Base-by-base conservation (phyloP, 92 coral and sea anemone genomes). In the Nematostella vectensis region DNA sequence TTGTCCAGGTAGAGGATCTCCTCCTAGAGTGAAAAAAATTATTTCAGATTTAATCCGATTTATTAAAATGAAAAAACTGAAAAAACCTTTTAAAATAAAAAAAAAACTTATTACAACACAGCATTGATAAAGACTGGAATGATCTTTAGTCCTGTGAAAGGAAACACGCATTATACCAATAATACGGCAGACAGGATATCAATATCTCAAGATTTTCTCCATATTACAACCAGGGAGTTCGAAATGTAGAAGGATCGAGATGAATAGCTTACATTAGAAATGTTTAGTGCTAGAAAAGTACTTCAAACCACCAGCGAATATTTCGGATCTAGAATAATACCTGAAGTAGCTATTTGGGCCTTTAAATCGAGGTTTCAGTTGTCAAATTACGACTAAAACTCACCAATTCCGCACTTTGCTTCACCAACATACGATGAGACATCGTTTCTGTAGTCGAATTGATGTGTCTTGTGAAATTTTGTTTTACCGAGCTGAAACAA, bases 381-480 rank as follows among this genome's bases (percentile, higher is more conserved):
- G 40, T 33, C 40, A 33, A 15, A 6, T 6, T 6, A 33, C 6
- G 8, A 6, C 15, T 6, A 40, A 3, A 22, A 25, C 88, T 71
- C 54, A 91, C 98, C 98, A 31, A 91, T 84, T 67, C 98, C 98
- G 53, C 82, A 70, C 55, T 91, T 91, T 17, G 66, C 76, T 68
- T 88, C 95, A 22, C 98, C 98, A 59, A 91, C 98, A 65, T 78
- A 91, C 4, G 54, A 68, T 16, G 96, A 88, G 3, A 91, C 98
- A 61, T 91, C 98, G 54, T 91, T 91, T 49, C 94, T 86, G 29
- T 81, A 81, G 75, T 91, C 98, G 70, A 91, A 91, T 57, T 74
- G 79, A 67, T 91, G 98, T 23, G 96, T 74, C 48, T 91, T 91
- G 75, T 91, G 96, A 74, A 91, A 91, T 50, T 91, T 91, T 6